Evolutionary conservation across 1,140 invertebrate species (phyloP).

Genomic region (Geopemphigus sp.): DNA sequence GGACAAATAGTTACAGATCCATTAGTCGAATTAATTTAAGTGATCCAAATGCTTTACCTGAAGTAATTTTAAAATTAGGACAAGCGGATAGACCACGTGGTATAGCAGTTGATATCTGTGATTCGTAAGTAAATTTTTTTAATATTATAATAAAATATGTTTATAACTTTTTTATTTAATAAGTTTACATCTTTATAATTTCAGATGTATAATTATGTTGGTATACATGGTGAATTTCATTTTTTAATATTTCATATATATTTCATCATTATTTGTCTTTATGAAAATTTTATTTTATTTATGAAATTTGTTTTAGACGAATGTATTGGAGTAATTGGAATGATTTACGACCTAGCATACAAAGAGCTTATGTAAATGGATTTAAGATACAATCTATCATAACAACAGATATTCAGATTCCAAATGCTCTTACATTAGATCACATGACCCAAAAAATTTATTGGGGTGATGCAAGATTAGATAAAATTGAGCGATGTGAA

Average conservation of each 20-base stretch:
- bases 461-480: slow-evolving; percentile 62
- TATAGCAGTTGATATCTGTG: slow-evolving; percentile 78
- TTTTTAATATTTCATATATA: too few species aligned
- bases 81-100: slow-evolving; percentile 76
- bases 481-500: slow-evolving; percentile 62
- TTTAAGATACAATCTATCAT: slow-evolving; percentile 68
- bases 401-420: slow-evolving; percentile 75
- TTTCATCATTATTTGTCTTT: too few species aligned
- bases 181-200: too few species aligned
- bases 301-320: slow-evolving; percentile 55
- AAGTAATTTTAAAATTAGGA: slow-evolving; percentile 67
- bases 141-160: background rate
- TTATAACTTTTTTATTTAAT: too few species aligned
- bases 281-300: background rate
- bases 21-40: slow-evolving; percentile 65
- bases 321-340: slow-evolving; percentile 87
- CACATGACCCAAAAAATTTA: slow-evolving; percentile 67
- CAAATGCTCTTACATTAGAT: slow-evolving; percentile 76
- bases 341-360: slow-evolving; percentile 68
- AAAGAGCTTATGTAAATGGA: slow-evolving; percentile 69
- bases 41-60: slow-evolving; percentile 56
- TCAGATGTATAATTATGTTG: too few species aligned
- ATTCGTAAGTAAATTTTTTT: slow-evolving; percentile 59
- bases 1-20: slow-evolving; percentile 78
- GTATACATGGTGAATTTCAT: too few species aligned